These are phyloP conservation scores for Copidosoma aretas DNA, from an alignment of 2,888 invertebrate species.

Conservation along the genomic window DNA sequence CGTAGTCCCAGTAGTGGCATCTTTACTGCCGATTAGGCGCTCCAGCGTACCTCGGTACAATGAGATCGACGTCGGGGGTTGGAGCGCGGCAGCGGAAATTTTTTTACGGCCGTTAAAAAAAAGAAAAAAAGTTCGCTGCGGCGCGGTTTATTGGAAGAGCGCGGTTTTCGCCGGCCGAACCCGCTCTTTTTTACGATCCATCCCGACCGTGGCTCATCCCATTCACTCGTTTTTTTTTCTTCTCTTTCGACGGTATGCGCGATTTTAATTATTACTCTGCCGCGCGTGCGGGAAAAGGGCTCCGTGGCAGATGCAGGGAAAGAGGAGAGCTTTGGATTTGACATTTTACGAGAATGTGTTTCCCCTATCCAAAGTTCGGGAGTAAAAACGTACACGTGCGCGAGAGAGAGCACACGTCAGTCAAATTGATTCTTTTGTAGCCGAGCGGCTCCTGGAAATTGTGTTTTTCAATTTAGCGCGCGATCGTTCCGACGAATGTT, in stretches of 20 bases:
- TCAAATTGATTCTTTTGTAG: not conserved
- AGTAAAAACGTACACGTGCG: not conserved
- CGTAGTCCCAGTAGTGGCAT: too few relatives aligned
- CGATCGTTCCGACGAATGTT: slow-evolving; percentile 4
- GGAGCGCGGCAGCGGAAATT: not conserved
- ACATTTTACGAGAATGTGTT: not conserved
- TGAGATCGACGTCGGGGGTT: too few relatives aligned
- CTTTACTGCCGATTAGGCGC: slow-evolving; percentile 25
- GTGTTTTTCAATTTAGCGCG: not conserved
- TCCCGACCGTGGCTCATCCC: too few relatives aligned
- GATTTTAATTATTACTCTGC: too few relatives aligned
- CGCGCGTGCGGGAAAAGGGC: too few relatives aligned
- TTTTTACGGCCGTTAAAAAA: slow-evolving; percentile 17
- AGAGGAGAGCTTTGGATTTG: too few relatives aligned
- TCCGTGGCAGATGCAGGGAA: too few relatives aligned
- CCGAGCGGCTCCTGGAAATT: not conserved
- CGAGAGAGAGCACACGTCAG: not conserved
- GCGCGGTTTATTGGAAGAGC: not conserved
- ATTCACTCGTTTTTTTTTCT: too few relatives aligned
- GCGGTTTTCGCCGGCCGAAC: not conserved
- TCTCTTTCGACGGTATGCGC: too few relatives aligned
- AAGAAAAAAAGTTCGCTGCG: not conserved
- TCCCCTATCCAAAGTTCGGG: not conserved
- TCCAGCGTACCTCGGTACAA: not conserved
- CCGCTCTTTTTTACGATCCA: too few relatives aligned